A percentile compares a stretch with the other conserved stretches of the same genome.
These are phyloP conservation scores for Schizothorax lantsangensis DNA, from an alignment of 2,797 vertebrate genomes.

Conservation along the genomic window DNA sequence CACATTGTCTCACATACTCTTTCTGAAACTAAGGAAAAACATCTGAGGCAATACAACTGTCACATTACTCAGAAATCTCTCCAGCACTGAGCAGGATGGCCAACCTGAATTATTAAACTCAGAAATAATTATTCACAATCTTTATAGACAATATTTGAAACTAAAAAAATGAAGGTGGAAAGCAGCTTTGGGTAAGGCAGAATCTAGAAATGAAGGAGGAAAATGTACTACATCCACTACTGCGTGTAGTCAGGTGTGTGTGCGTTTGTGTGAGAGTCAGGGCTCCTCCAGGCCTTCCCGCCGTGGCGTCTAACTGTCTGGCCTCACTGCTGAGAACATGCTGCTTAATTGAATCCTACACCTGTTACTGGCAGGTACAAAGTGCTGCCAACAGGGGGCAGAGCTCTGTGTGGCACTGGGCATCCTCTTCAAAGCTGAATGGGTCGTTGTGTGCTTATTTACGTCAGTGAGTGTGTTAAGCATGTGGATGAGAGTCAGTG, in stretches of 20 bases:
- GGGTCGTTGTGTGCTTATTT: conserved; percentile 64
- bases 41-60: neutral
- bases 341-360: conserved; percentile 84
- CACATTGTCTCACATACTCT: neutral
- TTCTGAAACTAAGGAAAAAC: neutral
- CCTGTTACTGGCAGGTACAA: conserved; percentile 80
- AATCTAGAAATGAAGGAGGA: conserved; percentile 23
- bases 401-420: conserved; percentile 68
- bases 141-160: neutral
- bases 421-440: conserved; percentile 64
- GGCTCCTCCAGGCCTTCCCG: conserved; percentile 49
- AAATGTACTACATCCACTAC: conserved; percentile 5
- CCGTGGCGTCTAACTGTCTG: conserved; percentile 35
- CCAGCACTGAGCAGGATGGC: neutral
- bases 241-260: conserved; percentile 30
- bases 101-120: conserved; percentile 1
- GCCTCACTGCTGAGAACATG: conserved; percentile 64
- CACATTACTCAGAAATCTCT: neutral
- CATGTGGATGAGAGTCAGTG: conserved; percentile 56
- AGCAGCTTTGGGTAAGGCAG: neutral
- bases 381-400: conserved; percentile 77
- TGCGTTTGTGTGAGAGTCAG: conserved; percentile 16
- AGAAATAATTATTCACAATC: neutral
- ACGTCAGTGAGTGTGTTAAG: conserved; percentile 54
- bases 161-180: neutral